phyloP scores from a whole-genome alignment of 2,113 vertebrate genomes.

The Syngnathus floridae region DNA sequence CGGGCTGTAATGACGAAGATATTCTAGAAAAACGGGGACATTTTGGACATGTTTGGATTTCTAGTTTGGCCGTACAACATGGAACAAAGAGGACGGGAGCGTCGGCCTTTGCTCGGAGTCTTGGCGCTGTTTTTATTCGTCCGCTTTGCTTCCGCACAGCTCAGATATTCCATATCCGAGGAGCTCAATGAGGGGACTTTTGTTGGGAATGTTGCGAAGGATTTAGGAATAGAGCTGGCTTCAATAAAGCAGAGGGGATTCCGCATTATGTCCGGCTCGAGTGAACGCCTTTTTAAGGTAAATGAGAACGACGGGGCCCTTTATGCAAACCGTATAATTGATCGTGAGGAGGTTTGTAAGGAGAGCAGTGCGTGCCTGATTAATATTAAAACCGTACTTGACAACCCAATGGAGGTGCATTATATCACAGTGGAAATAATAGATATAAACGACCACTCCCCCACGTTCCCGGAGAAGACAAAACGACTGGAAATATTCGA shows the following conservation, averaged over 20 bases:
- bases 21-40: not conserved
- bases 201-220: slow-evolving; percentile 67
- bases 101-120: slow-evolving; percentile 4
- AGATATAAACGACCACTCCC: slow-evolving; percentile 62
- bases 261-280: slow-evolving; percentile 59
- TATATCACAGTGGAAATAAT: slow-evolving; percentile 62
- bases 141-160: slow-evolving; percentile 27
- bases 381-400: slow-evolving; percentile 63
- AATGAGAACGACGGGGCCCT: slow-evolving; percentile 62
- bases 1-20: not conserved
- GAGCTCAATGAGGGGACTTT: slow-evolving; percentile 43
- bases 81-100: slow-evolving; percentile 41
- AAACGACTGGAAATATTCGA: slow-evolving; percentile 57
- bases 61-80: slow-evolving; percentile 3
- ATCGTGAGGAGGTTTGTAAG: slow-evolving; percentile 63
- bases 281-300: slow-evolving; percentile 49
- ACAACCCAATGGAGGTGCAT: slow-evolving; percentile 67
- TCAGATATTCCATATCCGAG: slow-evolving; percentile 57
- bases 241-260: slow-evolving; percentile 47
- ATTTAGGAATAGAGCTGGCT: slow-evolving; percentile 58
- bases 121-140: not conserved
- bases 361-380: slow-evolving; percentile 49
- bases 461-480: slow-evolving; percentile 50
- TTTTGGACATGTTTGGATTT: slow-evolving; percentile 8
- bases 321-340: slow-evolving; percentile 39